These are phyloP conservation scores for Eristalis arbustorum DNA, from an alignment of 2,888 invertebrate species.

Conservation along the genomic window DNA sequence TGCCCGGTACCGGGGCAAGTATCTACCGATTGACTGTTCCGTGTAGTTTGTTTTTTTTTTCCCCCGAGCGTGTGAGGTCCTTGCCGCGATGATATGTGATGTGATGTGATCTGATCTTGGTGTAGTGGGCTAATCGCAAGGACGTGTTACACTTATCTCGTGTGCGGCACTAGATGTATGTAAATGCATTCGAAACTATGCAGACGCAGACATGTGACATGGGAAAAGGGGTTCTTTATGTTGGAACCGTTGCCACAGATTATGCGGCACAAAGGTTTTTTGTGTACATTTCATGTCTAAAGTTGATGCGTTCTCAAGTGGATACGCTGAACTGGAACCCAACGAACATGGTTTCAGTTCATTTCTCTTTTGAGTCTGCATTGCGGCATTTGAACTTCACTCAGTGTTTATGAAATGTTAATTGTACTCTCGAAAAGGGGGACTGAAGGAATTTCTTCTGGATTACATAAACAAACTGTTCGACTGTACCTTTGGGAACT, in stretches of 20 bases:
- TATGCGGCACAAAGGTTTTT: conserved; percentile 25
- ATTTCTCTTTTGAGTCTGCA: background rate
- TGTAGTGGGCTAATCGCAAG: conserved; percentile 48
- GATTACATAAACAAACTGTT: background rate
- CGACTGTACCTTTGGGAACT: background rate
- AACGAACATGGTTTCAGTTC: conserved; percentile 28
- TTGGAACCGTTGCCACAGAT: conserved; percentile 14
- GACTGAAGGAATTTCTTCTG: background rate
- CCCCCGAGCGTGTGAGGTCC: conserved; percentile 61
- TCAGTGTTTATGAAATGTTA: conserved; percentile 30
- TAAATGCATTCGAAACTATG: conserved; percentile 9
- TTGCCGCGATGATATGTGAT: conserved; percentile 60
- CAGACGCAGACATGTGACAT: conserved; percentile 44
- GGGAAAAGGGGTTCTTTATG: conserved; percentile 50
- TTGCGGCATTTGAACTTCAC: conserved; percentile 29
- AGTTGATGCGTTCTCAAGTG: conserved; percentile 60
- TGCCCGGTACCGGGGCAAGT: conserved; percentile 45
- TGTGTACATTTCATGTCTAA: conserved; percentile 58
- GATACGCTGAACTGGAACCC: conserved; percentile 53
- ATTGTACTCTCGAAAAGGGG: conserved; percentile 27
- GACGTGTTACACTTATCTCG: conserved; percentile 52
- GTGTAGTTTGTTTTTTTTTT: conserved; percentile 24
- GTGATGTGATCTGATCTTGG: conserved; percentile 29
- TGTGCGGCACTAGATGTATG: background rate
- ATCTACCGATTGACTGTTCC: conserved; percentile 57